Evolutionary conservation across 2,113 vertebrate genomes (phyloP).

Genomic region (Seriola dumerili): DNA sequence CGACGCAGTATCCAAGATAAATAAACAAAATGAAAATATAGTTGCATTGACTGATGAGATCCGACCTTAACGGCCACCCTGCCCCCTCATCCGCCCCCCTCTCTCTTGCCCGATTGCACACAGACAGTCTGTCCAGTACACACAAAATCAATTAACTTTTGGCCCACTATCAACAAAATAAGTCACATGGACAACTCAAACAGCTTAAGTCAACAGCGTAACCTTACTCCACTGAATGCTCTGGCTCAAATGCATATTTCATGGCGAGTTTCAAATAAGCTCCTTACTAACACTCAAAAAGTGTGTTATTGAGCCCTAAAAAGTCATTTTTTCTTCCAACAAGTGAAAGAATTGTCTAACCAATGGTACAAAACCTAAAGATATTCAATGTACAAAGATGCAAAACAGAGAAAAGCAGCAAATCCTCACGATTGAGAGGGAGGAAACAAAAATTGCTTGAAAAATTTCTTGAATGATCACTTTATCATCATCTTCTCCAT

Average conservation of each 20-base stretch:
- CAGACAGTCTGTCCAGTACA: conserved; percentile 53
- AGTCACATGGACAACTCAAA: conserved; percentile 50
- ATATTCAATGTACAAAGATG: neutral
- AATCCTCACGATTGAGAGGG: neutral
- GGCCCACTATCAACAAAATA: conserved; percentile 61
- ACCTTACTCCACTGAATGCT: conserved; percentile 25
- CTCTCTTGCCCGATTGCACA: conserved; percentile 35
- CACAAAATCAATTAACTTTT: conserved; percentile 66
- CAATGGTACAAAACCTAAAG: neutral
- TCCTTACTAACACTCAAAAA: neutral
- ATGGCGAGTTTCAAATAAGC: conserved; percentile 13
- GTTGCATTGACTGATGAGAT: conserved; percentile 54
- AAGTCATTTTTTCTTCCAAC: neutral
- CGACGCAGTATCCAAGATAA: conserved; percentile 71
- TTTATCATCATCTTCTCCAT: neutral
- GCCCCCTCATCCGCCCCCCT: neutral
- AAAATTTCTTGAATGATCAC: neutral
- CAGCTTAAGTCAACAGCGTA: conserved; percentile 45
- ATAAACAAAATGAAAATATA: conserved; percentile 73
- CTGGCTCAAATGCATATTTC: conserved; percentile 39
- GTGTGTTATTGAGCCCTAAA: neutral
- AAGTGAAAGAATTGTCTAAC: neutral
- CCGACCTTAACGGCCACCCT: neutral
- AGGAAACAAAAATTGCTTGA: neutral
- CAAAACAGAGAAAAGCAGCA: neutral